Base-by-base conservation (phyloP, 2,888 invertebrate genomes). In the Agrochola lota region DNA sequence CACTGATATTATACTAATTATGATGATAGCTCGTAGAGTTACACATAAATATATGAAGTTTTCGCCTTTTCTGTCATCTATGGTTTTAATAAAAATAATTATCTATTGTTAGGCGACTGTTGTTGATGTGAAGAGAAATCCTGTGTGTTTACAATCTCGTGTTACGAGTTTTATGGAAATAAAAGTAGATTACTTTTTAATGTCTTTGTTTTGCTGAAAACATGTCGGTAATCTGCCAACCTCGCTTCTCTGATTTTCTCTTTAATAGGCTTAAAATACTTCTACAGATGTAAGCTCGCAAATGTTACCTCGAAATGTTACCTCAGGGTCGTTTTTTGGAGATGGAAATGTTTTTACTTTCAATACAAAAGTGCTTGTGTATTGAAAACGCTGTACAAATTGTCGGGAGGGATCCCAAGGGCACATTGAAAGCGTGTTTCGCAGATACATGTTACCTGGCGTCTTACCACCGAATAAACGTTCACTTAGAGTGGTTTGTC, bases 401-500 rank as follows among this genome's bases (percentile, higher is more conserved):
- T 88, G 88, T 87, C 88, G 79, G 86, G 71, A 88, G 87, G 81
- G 86, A 86, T 89, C 91, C 91, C 91, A 77, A 83, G 89, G 91
- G 91, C 81, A 88, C 85, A 89, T 89, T 92, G 90, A 90, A 90
- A 90, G 87, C 89, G 83, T 90, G 90, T 91, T 91, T 85, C 82
- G 87, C 73, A 83, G 86, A 86, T 86, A 90, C 88, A 87, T 87
- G 89, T 88, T 91, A 90, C 89, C 91, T 90, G 90, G 83, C 89
- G 79, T 88, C 91, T 92, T 91, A 90, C 89, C 91, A 83, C 90
- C 88, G 88, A 91, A 92, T 91, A 94, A 93, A 93, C 91, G 91
- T 87, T 91, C 90, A 76, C 87, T 90, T 90, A 86, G 91, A 95
- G 94, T 93, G 94, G 91, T 93, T 89, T 93, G 94, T 95, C 94